Evolutionary conservation across 2,113 vertebrate genomes (phyloP), one percentile per base, ranked within the genome.

Genomic region (Gymnobelideus leadbeateri): DNA sequence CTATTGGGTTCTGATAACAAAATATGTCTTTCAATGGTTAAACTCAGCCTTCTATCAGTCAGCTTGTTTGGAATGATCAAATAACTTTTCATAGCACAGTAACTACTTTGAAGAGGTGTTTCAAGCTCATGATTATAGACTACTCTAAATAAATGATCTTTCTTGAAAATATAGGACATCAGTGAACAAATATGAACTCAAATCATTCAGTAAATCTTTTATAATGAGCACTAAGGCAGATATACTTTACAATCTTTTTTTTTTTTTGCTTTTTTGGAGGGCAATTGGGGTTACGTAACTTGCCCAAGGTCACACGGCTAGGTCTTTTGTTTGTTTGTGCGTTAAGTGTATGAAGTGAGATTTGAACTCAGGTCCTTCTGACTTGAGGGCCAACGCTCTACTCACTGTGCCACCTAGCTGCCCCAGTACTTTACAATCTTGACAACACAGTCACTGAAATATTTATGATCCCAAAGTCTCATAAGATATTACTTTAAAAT

Each of bases 1-100:
- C 31, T 77, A 6, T 77, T 77, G 37, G 6, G 1, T n/a, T 77
- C 61, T n/a, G 37, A 5, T 31, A 28, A 89, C n/a, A 8, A 0
- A 26, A 47, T 26, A 6, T 26, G 11, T 24, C 21, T 31, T 91
- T 24, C 7, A 1, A 26, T 3, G 25, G 28, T 68, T 24, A 23
- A 46, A 24, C 24, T 0, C 8, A 8, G 31, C 25, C 21, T 0
- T 0, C 8, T 0, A 14, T 28, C 47, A 54, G 14, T 26, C 49
- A 84, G 50, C 54, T 77, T 8, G 1, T 12, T 53, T 23, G 19
- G 6, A 37, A 37, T 23, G 37, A 23, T 51, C 89, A 5, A 0
- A 4, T 49, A 8, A 47, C 52, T 89, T 9, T 31, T 16, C 21
- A 51, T 68, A 89, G 26, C n/a, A 52, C 2, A 51, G 12, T 6